phyloP scores from a whole-genome alignment of 2,113 vertebrate genomes.

The Chaenocephalus aceratus region DNA sequence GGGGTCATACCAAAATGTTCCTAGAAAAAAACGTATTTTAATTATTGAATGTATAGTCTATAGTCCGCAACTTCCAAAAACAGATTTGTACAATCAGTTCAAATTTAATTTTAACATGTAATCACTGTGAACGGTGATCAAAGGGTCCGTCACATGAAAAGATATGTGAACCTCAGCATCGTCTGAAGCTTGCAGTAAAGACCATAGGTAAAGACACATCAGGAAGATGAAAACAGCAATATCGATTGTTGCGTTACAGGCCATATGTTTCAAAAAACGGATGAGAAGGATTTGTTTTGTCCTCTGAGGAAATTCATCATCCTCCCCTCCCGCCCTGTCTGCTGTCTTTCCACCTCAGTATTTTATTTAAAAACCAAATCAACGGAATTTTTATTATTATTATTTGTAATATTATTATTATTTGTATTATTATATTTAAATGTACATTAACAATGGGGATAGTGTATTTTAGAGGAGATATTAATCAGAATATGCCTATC shows the following conservation, averaged over 20 bases:
- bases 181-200: conserved; percentile 1
- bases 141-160: not conserved
- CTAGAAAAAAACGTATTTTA: too few species aligned
- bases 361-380: not conserved
- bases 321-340: conserved; percentile 6
- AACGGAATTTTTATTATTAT: not conserved
- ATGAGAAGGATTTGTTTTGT: conserved; percentile 63
- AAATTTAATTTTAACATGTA: not conserved
- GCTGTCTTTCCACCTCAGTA: not conserved
- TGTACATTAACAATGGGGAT: not conserved
- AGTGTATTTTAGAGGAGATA: not conserved
- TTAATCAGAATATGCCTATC: not conserved
- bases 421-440: not conserved
- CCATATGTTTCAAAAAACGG: conserved; percentile 55
- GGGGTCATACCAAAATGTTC: too few species aligned
- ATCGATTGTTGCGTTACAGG: conserved; percentile 74
- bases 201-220: not conserved
- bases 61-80: not conserved
- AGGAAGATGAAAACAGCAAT: conserved; percentile 33
- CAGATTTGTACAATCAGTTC: not conserved
- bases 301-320: conserved; percentile 59
- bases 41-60: not conserved
- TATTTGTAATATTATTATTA: not conserved
- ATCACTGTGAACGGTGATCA: not conserved
- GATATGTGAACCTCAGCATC: not conserved